phyloP scores from a whole-genome alignment of 2,888 invertebrate species.

The Drosophila trichaetosa region DNA sequence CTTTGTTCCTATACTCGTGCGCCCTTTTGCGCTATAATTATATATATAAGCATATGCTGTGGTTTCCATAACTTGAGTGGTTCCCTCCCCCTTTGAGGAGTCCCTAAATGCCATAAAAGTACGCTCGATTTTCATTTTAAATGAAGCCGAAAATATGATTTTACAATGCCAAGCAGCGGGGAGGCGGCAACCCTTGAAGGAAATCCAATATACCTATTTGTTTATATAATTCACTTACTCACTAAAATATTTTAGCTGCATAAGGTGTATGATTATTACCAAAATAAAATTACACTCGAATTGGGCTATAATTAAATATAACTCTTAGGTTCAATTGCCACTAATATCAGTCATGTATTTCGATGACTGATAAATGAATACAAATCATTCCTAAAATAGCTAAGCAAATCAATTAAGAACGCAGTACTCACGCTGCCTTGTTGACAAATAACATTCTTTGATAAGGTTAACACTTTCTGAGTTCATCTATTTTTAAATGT shows the following conservation, averaged over 20 bases:
- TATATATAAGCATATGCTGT: slow-evolving; percentile 32
- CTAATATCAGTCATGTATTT: background rate
- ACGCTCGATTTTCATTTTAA: slow-evolving; percentile 52
- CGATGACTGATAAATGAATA: background rate
- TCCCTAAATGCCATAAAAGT: slow-evolving; percentile 1
- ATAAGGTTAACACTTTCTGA: background rate
- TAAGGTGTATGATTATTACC: background rate
- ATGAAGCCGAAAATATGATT: slow-evolving; percentile 34
- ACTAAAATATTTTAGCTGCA: too few relatives aligned
- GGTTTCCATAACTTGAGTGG: slow-evolving; percentile 34
- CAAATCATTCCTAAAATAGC: background rate
- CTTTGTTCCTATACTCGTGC: slow-evolving; percentile 29
- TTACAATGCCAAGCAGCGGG: background rate
- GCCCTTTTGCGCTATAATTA: background rate
- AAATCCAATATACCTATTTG: slow-evolving; percentile 2
- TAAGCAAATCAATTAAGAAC: background rate
- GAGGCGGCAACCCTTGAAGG: background rate
- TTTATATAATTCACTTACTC: slow-evolving; percentile 17
- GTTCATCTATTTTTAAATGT: background rate
- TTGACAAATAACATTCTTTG: background rate
- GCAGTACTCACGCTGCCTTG: background rate
- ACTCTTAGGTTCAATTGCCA: background rate
- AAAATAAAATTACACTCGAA: background rate
- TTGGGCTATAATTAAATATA: background rate
- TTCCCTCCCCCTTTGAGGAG: background rate